phyloP scores from a whole-genome alignment of 2,888 invertebrate genomes.

The Meteorus cinctellus region DNA sequence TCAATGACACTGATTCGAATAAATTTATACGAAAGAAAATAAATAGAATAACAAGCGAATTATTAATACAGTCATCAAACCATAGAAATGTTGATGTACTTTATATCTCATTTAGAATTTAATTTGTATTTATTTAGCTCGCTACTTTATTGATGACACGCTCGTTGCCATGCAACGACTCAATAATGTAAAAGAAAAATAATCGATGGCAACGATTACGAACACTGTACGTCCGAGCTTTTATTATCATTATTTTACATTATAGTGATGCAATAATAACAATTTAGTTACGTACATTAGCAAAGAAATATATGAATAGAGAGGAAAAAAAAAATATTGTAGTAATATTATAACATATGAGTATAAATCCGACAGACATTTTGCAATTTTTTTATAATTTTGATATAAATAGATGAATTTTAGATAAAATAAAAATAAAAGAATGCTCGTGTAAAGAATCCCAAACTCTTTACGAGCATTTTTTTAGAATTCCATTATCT shows the following conservation, averaged over 20 bases:
- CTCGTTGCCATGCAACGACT: conserved; percentile 2
- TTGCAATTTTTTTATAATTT: too few species aligned
- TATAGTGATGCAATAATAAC: not conserved
- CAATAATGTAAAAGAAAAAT: not conserved
- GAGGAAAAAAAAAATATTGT: too few species aligned
- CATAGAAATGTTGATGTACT: not conserved
- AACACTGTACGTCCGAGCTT: not conserved
- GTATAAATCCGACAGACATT: too few species aligned
- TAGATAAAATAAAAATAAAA: too few species aligned
- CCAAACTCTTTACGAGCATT: too few species aligned
- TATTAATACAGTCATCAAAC: not conserved
- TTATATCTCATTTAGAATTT: conserved; percentile 1
- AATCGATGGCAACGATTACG: conserved; percentile 5
- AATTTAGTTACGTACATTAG: too few species aligned
- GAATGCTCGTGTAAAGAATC: too few species aligned
- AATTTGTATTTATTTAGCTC: not conserved
- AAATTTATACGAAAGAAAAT: not conserved
- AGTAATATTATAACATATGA: too few species aligned
- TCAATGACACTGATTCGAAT: conserved; percentile 1
- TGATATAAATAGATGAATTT: too few species aligned
- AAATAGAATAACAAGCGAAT: not conserved
- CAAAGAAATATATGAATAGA: too few species aligned
- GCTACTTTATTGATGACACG: not conserved
- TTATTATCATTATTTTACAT: not conserved
- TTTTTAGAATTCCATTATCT: too few species aligned